Base-by-base conservation (phyloP, 1,140 invertebrate genomes). In the Pseudomyrmex sp. region DNA sequence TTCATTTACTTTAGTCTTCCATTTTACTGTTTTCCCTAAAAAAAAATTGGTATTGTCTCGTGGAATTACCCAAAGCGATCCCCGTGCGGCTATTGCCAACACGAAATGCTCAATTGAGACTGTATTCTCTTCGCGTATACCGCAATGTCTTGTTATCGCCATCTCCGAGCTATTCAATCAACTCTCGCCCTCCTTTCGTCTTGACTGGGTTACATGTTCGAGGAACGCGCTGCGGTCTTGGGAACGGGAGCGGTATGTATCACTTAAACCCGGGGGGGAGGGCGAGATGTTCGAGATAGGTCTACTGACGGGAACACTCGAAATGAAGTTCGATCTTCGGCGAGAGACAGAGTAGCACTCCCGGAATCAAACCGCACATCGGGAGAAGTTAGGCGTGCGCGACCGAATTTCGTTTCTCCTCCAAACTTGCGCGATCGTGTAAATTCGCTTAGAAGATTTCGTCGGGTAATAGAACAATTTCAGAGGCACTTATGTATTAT, bases 271-370 rank as follows among this genome's bases (percentile, higher is more conserved):
- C 18, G 18, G 18, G 35, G 35, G 5, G 0, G 35, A 7, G 35
- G 35, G 35, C 35, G 35, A 35, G 35, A 35, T 35, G 35, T 35
- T 7, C 35, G 35, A 35, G 35, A 35, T 35, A 35, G 35, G 35
- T 35, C 35, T 66, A 77, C 18, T 68, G 63, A 77, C 75, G 68
- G 75, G 35, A 72, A 20, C 72, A 59, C 54, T 80, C 46, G 76
- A 80, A 80, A 80, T 80, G 66, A 80, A 72, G 66, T 80, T 80
- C 20, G 54, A 80, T 50, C 76, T 70, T 79, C 44, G 76, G 12
- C 44, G n/a, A 65, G 54, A 76, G 48, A 2, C 18, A 26, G 35
- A 68, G 59, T 63, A 44, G 62, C 50, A 50, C 54, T 72, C 65
- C 35, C 8, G n/a, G 76, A 54, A 80, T 70, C 65, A 54, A 80